phyloP scores from a whole-genome alignment of 2,113 vertebrate genomes.

The Limnothrissa miodon region DNA sequence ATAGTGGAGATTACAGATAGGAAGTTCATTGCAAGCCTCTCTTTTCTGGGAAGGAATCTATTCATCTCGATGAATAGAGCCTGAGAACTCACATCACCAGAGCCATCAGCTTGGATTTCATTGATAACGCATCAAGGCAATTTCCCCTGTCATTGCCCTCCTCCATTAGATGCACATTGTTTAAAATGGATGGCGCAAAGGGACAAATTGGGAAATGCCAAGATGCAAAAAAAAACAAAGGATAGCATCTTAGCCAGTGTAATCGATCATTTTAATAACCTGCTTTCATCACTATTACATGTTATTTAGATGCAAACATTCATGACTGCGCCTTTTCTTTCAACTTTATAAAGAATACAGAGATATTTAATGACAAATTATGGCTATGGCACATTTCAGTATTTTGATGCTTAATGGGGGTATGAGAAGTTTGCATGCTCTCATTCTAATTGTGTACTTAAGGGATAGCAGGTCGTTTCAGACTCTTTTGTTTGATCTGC shows the following conservation, averaged over 20 bases:
- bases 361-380: neutral
- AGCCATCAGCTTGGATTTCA: neutral
- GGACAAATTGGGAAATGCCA: neutral
- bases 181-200: neutral
- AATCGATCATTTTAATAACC: neutral
- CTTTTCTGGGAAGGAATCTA: neutral
- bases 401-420: neutral
- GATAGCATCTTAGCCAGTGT: neutral
- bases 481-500: neutral
- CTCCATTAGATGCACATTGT: constrained; percentile 16
- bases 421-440: neutral
- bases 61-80: neutral
- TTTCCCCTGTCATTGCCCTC: neutral
- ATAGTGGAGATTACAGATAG: constrained; percentile 1
- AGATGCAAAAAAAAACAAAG: neutral
- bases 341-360: neutral
- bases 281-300: neutral
- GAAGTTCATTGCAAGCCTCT: constrained; percentile 1
- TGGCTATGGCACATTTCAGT: neutral
- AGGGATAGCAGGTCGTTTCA: neutral
- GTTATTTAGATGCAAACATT: neutral
- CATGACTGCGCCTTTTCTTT: neutral
- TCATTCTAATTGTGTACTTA: neutral
- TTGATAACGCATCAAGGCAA: constrained; percentile 6
- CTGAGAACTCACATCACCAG: neutral